phyloP scores from a whole-genome alignment of 2,797 vertebrate species.

The Sebastes matsubarae region DNA sequence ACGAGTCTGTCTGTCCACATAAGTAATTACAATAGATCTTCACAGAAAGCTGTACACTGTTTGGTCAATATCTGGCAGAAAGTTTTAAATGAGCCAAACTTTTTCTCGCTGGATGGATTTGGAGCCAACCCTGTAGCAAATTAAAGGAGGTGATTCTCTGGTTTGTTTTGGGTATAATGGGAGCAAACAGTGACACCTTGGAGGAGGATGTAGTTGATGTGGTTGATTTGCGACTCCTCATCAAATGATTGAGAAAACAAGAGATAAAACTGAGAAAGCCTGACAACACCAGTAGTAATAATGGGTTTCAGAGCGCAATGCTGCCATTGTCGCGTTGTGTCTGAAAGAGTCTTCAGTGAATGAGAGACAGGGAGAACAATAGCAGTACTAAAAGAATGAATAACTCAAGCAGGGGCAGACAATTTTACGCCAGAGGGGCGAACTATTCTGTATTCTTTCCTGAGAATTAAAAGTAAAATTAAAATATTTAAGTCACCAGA shows the following conservation, averaged over 20 bases:
- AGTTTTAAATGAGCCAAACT: conserved; percentile 1
- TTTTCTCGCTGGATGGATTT: background rate
- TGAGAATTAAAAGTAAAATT: too few species aligned
- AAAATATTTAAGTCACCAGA: too few species aligned
- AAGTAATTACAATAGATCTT: background rate
- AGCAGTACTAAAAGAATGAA: background rate
- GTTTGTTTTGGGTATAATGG: conserved; percentile 17
- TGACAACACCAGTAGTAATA: background rate
- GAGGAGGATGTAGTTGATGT: conserved; percentile 14
- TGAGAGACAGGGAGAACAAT: background rate
- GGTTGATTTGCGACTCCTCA: background rate
- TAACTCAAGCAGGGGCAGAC: too few species aligned
- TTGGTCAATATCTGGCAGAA: background rate
- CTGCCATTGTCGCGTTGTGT: too few species aligned
- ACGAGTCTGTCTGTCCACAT: background rate
- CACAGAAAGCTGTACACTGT: background rate
- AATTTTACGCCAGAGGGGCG: too few species aligned
- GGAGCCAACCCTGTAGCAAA: background rate
- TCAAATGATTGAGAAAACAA: conserved; percentile 12
- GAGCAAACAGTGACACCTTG: background rate
- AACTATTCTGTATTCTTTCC: too few species aligned
- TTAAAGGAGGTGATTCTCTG: background rate
- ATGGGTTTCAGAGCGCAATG: too few species aligned
- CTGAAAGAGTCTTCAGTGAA: too few species aligned
- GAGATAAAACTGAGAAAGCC: background rate